Conservation (phyloP, 2,888 invertebrate genomes). For the Thereva unica region DNA sequence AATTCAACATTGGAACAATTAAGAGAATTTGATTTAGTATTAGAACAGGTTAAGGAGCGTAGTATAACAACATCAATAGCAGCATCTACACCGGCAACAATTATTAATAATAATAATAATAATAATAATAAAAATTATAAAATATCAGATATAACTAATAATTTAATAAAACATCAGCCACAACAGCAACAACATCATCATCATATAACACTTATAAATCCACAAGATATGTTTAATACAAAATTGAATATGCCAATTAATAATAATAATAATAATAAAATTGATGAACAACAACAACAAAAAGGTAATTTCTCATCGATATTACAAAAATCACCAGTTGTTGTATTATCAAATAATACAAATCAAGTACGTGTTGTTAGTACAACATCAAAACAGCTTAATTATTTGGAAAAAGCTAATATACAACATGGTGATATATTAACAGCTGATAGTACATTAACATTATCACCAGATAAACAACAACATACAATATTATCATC, state of each 20-base stretch:
- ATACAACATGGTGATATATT: too few species aligned
- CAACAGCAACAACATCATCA: not conserved
- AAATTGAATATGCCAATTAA: too few species aligned
- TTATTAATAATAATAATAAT: not conserved
- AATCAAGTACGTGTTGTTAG: not conserved
- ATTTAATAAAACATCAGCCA: too few species aligned
- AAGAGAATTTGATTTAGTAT: conserved; percentile 78
- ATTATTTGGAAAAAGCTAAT: too few species aligned
- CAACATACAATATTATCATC: not conserved
- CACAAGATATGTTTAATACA: not conserved
- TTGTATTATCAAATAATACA: conserved; percentile 14
- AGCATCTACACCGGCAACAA: conserved; percentile 13
- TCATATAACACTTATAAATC: not conserved
- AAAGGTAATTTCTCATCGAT: conserved; percentile 3
- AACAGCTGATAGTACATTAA: not conserved
- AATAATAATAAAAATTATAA: not conserved
- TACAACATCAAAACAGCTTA: not conserved
- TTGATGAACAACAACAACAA: not conserved
- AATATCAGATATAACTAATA: too few species aligned
- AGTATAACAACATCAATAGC: conserved; percentile 61
- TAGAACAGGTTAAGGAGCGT: conserved; percentile 79
- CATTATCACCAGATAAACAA: not conserved
- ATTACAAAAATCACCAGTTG: conserved; percentile 20
- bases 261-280: too few species aligned
- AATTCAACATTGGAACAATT: conserved; percentile 78